phyloP scores from a whole-genome alignment of 1,140 invertebrate species.

The Vollenhovia emeryi region DNA sequence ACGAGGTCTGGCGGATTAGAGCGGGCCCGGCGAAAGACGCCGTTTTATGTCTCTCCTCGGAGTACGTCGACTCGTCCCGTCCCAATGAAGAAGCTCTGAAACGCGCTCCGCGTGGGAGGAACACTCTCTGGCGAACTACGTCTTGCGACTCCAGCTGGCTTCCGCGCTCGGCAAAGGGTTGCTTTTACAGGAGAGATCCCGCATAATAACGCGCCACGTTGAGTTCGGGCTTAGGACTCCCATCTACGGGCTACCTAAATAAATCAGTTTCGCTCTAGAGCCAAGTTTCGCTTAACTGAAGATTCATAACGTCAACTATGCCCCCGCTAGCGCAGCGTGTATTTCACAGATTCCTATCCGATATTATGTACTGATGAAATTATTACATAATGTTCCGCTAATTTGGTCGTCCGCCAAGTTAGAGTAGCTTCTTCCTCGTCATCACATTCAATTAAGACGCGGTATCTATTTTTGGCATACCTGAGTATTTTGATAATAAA shows the following conservation, averaged over 20 bases:
- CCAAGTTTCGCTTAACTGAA: background rate
- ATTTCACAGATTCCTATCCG: background rate
- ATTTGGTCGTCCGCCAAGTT: background rate
- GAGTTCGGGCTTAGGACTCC: background rate
- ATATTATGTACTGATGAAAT: background rate
- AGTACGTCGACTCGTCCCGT: background rate
- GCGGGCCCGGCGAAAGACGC: conserved; percentile 1
- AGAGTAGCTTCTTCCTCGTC: background rate
- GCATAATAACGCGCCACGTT: background rate
- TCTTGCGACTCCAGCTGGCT: conserved; percentile 5
- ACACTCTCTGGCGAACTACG: conserved; percentile 20
- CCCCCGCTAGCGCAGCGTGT: background rate
- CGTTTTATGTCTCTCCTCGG: conserved; percentile 3
- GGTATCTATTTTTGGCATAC: background rate
- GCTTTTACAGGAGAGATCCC: background rate
- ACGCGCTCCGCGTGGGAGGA: background rate
- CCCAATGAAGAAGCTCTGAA: conserved; percentile 40
- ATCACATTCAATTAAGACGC: background rate
- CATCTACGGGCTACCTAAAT: background rate
- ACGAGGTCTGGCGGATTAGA: background rate
- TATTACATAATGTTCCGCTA: background rate
- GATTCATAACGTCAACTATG: background rate
- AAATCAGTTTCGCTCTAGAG: conserved; percentile 2
- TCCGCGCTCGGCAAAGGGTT: background rate
- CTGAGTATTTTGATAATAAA: background rate